Conservation (phyloP, 2,797 vertebrate genomes). For the Enteromius thamalakanensis region DNA sequence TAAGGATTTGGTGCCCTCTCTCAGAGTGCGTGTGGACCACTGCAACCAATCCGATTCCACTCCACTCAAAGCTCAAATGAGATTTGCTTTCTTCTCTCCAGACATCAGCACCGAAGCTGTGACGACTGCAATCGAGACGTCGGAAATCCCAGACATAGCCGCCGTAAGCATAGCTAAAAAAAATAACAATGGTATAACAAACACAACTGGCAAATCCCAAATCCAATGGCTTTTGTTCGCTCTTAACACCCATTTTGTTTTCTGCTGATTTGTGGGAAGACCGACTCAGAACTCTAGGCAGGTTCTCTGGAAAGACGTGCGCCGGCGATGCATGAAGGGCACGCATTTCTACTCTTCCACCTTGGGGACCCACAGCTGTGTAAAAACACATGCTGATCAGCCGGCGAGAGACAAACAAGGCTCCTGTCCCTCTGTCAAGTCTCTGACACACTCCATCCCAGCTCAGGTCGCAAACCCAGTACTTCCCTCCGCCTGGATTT, state of each 20-base stretch:
- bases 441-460: conserved; percentile 78
- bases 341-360: conserved; percentile 58
- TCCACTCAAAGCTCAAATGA: conserved; percentile 48
- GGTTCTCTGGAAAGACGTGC: background rate
- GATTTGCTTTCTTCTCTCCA: conserved; percentile 50
- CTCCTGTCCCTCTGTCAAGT: conserved; percentile 75
- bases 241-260: conserved; percentile 26
- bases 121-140: conserved; percentile 23
- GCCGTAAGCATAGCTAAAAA: conserved; percentile 17
- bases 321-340: conserved; percentile 13
- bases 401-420: conserved; percentile 79
- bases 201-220: conserved; percentile 43
- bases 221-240: conserved; percentile 24
- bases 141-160: conserved; percentile 35
- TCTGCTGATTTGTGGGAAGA: background rate
- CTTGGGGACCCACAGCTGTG: conserved; percentile 68
- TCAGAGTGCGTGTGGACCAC: conserved; percentile 20
- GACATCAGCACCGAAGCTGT: conserved; percentile 16
- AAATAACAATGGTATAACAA: conserved; percentile 7
- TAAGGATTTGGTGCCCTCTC: conserved; percentile 45
- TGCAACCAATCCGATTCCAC: conserved; percentile 39
- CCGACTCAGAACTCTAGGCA: background rate
- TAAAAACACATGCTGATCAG: conserved; percentile 75
- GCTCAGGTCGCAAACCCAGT: conserved; percentile 67
- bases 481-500: conserved; percentile 43